These are phyloP conservation scores for Alauda arvensis DNA, from an alignment of 2,797 vertebrate species.

Conservation along the genomic window DNA sequence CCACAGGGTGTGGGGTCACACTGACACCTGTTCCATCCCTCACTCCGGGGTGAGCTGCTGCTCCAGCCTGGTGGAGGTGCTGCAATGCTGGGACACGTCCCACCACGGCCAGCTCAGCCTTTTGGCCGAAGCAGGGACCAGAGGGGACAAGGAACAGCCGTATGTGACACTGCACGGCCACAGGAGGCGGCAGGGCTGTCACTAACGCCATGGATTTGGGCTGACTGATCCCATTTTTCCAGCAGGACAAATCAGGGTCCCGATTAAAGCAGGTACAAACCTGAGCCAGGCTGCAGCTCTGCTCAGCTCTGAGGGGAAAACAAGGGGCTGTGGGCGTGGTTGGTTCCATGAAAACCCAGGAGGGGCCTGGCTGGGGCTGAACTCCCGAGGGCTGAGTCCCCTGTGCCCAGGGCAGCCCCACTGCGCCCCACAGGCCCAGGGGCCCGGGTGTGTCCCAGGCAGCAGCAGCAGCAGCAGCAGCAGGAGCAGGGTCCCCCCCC, in stretches of 20 bases:
- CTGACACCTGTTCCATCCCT: background rate
- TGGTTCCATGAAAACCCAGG: rapidly evolving
- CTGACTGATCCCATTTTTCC: background rate
- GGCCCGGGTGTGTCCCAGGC: background rate
- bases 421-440: background rate
- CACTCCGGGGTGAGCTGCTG: background rate
- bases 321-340: background rate
- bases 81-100: too few species aligned
- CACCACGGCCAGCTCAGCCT: rapidly evolving
- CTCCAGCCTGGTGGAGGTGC: background rate
- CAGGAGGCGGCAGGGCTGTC: background rate
- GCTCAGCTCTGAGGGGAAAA: background rate
- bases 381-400: background rate
- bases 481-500: background rate
- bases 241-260: background rate
- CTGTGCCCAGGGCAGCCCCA: background rate
- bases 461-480: too few species aligned
- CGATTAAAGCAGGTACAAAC: background rate
- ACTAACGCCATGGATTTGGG: rapidly evolving
- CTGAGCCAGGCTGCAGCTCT: background rate
- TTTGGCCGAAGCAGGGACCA: background rate
- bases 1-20: background rate
- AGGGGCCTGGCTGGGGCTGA: rapidly evolving
- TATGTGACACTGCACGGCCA: rapidly evolving
- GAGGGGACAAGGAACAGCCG: background rate